Percentiles rank a stretch among this genome's conserved stretches.
These are phyloP conservation scores for Mus spretus DNA, from an alignment of 2,797 vertebrate species.

Conservation along the genomic window DNA sequence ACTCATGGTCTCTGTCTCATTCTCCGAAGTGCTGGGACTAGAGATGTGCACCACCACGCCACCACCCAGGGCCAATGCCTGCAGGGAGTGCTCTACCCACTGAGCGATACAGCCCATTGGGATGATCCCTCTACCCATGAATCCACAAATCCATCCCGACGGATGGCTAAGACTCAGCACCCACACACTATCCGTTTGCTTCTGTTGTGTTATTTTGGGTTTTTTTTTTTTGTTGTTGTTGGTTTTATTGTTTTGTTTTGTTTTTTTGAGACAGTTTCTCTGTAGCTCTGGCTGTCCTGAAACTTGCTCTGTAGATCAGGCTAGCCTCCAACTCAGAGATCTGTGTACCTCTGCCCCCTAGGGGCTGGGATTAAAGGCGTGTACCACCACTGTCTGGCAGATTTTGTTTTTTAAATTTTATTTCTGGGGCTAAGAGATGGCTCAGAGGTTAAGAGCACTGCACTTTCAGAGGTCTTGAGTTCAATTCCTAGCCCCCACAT, in stretches of 20 bases:
- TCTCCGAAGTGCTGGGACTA: neutral
- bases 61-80: neutral
- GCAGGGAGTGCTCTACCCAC: too few relatives aligned
- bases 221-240: neutral
- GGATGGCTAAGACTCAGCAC: neutral
- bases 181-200: neutral
- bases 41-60: neutral
- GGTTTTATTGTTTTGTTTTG: too few relatives aligned
- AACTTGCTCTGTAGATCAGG: neutral
- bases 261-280: too few relatives aligned
- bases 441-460: neutral
- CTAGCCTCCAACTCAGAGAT: neutral
- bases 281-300: neutral
- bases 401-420: neutral
- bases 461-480: neutral
- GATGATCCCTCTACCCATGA: neutral
- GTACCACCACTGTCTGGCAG: too few relatives aligned
- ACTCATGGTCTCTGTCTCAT: neutral
- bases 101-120: neutral
- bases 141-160: neutral
- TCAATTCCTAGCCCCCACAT: neutral
- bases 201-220: neutral
- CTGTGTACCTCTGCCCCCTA: too few relatives aligned
- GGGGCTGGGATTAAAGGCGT: neutral
- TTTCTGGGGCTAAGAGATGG: neutral